Percentiles rank a stretch among this genome's conserved stretches.
These are phyloP conservation scores for Nansenia antarctica DNA, from an alignment of 2,113 vertebrate species.

Conservation along the genomic window DNA sequence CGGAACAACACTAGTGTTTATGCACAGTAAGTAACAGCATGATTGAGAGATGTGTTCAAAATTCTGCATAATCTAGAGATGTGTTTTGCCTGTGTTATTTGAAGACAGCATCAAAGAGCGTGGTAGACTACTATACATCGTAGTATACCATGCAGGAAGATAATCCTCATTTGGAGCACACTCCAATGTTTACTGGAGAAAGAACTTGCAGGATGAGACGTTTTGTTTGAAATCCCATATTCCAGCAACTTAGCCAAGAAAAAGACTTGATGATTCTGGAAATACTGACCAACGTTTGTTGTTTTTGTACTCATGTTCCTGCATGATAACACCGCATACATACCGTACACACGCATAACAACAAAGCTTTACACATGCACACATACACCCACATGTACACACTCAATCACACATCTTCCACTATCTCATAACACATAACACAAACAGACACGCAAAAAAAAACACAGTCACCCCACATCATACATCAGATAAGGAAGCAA, in stretches of 20 bases:
- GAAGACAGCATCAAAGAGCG: neutral
- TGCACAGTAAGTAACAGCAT: no score
- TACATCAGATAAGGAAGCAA: constrained; percentile 63
- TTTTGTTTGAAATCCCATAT: constrained; percentile 40
- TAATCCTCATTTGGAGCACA: neutral
- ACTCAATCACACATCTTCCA: neutral
- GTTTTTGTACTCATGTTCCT: constrained; percentile 50
- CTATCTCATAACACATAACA: neutral
- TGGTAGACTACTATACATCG: neutral
- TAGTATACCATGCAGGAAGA: neutral
- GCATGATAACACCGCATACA: constrained; percentile 56
- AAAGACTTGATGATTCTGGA: constrained; percentile 66
- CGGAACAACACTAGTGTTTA: no score
- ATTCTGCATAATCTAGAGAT: neutral
- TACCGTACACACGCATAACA: no score
- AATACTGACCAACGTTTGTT: constrained; percentile 62
- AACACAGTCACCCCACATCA: constrained; percentile 50
- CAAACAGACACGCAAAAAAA: constrained; percentile 13
- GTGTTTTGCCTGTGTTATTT: neutral
- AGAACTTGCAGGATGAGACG: no score
- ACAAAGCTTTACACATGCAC: constrained; percentile 52
- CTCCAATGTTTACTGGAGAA: neutral
- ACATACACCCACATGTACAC: constrained; percentile 35
- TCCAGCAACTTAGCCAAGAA: constrained; percentile 56
- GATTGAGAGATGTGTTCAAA: no score